Base-by-base conservation (phyloP, 2,888 invertebrate species). In the Pseudococcus longispinus region DNA sequence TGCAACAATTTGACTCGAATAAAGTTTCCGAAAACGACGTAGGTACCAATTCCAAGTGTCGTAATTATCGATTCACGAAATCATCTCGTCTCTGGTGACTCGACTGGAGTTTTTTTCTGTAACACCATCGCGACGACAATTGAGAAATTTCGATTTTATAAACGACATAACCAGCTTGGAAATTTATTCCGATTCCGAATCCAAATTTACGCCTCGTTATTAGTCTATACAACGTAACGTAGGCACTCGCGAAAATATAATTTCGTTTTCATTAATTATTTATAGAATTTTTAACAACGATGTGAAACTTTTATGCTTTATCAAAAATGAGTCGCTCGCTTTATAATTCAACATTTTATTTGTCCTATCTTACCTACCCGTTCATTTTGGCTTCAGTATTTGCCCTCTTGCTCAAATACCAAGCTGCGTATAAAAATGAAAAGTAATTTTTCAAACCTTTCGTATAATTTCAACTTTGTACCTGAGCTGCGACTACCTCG, bases 261-360 rank as follows among this genome's bases (percentile, higher is more conserved):
- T 80, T 42, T n/a, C 77, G 42, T 8, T 80, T 80, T 80, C 77
- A 20, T 80, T 80, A 80, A 80, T 80, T 80, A 80, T 80, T 80
- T 42, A 80, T 80, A 42, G 77, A 80, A 80, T 80, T 80, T 80
- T 80, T 42, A 80, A 80, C 77, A 15, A 20, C 77, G 77, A 42
- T 80, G 20, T 80, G 77, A 37, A 42, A 80, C 42, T 80, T 80
- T 80, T 20, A 80, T 42, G n/a, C 77, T 80, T 80, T 80, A 42
- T 80, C 42, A 15, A 80, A 37, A 80, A 11, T 37, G 20, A 80
- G 11, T 9, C 37, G 5, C n/a, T 42, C 29, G 42, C 29, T 74
- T 80, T 80, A 80, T 80, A 80, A 80, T 42, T 80, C 42, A 80
- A n/a, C 77, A 42, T 80, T 80, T 80, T 80, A 80, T 80, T 80